These are phyloP conservation scores for Dasysyrphus tricinctus DNA, from an alignment of 2,888 invertebrate species.

Conservation along the genomic window DNA sequence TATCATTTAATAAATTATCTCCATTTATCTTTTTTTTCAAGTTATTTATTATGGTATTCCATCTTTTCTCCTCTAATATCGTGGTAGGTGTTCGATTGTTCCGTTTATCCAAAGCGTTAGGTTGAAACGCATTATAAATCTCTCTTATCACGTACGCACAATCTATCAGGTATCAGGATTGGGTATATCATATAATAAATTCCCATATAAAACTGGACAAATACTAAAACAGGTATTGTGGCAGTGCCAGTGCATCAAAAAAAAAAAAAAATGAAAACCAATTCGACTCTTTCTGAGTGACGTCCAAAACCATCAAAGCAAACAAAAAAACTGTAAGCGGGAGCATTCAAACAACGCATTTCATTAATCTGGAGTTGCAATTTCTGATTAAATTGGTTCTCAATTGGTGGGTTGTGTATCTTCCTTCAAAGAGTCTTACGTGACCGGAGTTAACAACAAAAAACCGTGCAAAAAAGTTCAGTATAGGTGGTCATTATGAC, in stretches of 20 bases:
- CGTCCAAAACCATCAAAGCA: background rate
- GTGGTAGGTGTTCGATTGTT: constrained; percentile 5
- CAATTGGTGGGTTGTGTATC: constrained; percentile 71
- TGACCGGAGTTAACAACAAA: constrained; percentile 64
- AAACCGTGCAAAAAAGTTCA: constrained; percentile 33
- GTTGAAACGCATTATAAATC: constrained; percentile 35
- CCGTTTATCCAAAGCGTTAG: constrained; percentile 34
- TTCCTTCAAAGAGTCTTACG: constrained; percentile 64
- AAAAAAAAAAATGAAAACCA: background rate
- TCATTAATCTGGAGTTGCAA: constrained; percentile 79
- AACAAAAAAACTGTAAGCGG: constrained; percentile 39
- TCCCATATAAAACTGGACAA: constrained; percentile 51
- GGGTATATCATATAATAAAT: constrained; percentile 51
- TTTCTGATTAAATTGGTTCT: constrained; percentile 71
- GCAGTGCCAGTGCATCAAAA: constrained; percentile 12
- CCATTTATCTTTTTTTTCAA: background rate
- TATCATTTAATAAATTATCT: background rate
- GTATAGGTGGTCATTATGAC: constrained; percentile 72
- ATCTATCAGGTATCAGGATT: constrained; percentile 63
- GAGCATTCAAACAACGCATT: constrained; percentile 79
- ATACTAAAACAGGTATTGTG: constrained; percentile 12
- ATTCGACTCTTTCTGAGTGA: constrained; percentile 12
- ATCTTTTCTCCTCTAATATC: background rate
- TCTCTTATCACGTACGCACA: constrained; percentile 60
- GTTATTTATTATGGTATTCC: background rate